Percentiles rank a stretch among this genome's conserved stretches.
phyloP scores from a whole-genome alignment of 2,797 vertebrate genomes.

The Phoxinus dragarum region DNA sequence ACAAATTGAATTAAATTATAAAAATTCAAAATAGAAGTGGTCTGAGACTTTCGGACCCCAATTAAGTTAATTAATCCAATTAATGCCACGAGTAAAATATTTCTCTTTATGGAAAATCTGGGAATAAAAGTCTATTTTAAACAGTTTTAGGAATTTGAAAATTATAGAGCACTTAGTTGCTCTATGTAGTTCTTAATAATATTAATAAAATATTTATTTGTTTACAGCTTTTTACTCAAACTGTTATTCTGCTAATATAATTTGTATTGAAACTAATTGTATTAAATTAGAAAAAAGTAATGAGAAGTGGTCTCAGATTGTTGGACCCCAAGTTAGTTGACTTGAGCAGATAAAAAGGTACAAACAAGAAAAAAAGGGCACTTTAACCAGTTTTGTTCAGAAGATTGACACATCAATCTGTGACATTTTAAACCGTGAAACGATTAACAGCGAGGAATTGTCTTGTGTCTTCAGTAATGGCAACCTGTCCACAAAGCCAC shows the following conservation, averaged over 20 bases:
- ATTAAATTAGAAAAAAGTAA: background rate
- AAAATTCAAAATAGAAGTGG: background rate
- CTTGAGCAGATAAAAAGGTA: background rate
- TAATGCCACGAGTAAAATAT: background rate
- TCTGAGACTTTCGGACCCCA: background rate
- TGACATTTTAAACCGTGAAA: background rate
- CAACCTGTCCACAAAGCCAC: slow-evolving; percentile 48
- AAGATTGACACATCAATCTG: background rate
- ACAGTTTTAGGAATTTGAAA: background rate
- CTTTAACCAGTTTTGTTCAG: background rate
- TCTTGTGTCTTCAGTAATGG: slow-evolving; percentile 66
- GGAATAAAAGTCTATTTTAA: background rate
- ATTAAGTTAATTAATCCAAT: background rate
- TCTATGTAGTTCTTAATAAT: background rate
- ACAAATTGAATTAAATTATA: background rate
- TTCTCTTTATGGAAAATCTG: background rate
- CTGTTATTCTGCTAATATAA: background rate
- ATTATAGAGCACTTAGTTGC: background rate
- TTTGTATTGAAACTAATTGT: background rate
- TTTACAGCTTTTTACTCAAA: background rate
- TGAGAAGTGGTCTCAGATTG: background rate
- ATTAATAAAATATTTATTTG: background rate
- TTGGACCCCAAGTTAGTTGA: background rate
- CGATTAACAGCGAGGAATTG: background rate
- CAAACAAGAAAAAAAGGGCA: background rate